Conservation (phyloP, 2,797 vertebrate genomes). For the Myotis planiceps region DNA sequence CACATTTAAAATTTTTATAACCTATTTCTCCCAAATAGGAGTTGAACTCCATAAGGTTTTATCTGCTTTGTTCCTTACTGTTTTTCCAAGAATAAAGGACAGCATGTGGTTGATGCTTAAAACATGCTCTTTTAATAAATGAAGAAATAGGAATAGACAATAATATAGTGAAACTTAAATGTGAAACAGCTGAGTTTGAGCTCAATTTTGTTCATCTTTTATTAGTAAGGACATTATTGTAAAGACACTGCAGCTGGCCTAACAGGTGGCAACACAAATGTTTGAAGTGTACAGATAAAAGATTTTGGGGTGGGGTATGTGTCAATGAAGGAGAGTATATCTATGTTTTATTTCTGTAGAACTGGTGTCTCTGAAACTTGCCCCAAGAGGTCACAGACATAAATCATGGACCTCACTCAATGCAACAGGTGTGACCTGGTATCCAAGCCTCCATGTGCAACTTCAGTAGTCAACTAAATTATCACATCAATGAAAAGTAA, state of each 20-base stretch:
- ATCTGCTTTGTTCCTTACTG: not conserved
- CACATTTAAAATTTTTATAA: not conserved
- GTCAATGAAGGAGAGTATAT: not conserved
- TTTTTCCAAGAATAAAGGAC: not conserved
- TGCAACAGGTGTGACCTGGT: conserved; percentile 83
- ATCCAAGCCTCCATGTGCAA: conserved; percentile 51
- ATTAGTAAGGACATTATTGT: conserved; percentile 59
- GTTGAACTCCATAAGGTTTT: not conserved
- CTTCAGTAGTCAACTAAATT: not conserved
- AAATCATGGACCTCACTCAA: conserved; percentile 63
- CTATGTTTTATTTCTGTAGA: conserved; percentile 53
- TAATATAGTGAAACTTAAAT: not conserved
- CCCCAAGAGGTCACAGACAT: conserved; percentile 71
- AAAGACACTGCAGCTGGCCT: conserved; percentile 76
- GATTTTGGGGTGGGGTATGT: conserved; percentile 32
- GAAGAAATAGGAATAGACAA: not conserved
- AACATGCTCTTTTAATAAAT: conserved; percentile 15
- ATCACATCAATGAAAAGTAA: conserved; percentile 33
- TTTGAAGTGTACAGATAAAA: conserved; percentile 80
- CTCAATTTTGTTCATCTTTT: conserved; percentile 21
- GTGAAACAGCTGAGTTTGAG: conserved; percentile 43
- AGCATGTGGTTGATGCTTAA: not conserved
- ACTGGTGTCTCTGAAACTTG: conserved; percentile 55
- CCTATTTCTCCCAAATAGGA: not conserved
- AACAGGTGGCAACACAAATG: conserved; percentile 81